Base-by-base conservation (phyloP, 2,113 vertebrate genomes). In the Chloroceryle aenea region DNA sequence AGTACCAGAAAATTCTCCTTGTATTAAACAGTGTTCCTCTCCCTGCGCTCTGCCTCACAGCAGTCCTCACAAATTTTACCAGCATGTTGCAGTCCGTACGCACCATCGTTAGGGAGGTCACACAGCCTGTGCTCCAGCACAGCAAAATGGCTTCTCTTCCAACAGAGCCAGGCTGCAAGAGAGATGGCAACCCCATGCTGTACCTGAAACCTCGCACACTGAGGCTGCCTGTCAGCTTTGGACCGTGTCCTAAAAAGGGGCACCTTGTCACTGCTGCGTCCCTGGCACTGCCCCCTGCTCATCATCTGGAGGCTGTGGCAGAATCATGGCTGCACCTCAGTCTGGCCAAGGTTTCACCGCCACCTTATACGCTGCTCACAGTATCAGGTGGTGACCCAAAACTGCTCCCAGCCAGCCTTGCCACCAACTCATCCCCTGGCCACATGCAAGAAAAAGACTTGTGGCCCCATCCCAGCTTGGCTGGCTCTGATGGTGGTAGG, bases 1-100 rank as follows among this genome's bases (percentile, higher is more conserved):
- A 95, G 93, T 76, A 89, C 95, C 90, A 93, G 97, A 95, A 97
- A 96, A 68, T 96, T 97, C 96, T 96, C 80, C 88, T 77, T 43
- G 1, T 84, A 50, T 82, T 91, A 90, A 94, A 80, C 48, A 63
- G 82, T 8, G 11, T 25, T 76, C 72, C 11, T 71, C 68, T 73
- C 47, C 89, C 48, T 30, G 73, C 0, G 10, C 73, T 27, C 64
- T 38, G 90, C 42, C n/a, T 83, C 87, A 6, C 62, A 56, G 79
- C 71, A 36, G 6, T 1, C 21, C 84, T 10, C 14, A 38, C 73
- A 22, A 56, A 64, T 78, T n/a, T 71, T 6, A 63, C 12, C 19
- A 32, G 73, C 25, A 0, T 20, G 68, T 76, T 22, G 42, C 73
- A 13, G 19, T 17, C 2, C 8, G 62, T 29, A 71, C 8, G 6